Percentiles rank a stretch among this genome's conserved stretches.
Conservation (phyloP, 2,888 invertebrate species). For the Stenotaenia linearis region DNA sequence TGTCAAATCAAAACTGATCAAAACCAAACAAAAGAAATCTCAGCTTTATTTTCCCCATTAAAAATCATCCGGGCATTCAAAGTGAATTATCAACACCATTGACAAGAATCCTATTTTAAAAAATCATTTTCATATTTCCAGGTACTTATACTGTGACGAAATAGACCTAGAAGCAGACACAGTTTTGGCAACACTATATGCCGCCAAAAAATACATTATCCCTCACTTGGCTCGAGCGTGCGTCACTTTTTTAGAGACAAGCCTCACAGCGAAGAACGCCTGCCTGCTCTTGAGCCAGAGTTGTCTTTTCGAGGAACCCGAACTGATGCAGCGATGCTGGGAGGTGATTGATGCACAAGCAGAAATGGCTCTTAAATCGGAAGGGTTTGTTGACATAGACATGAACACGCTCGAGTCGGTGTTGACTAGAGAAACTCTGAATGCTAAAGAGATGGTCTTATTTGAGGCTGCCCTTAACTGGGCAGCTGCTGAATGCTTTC, state of each 20-base stretch:
- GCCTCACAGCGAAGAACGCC: constrained; percentile 91
- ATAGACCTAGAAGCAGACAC: constrained; percentile 91
- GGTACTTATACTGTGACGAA: constrained; percentile 96
- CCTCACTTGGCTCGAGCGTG: constrained; percentile 89
- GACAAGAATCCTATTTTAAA: no score
- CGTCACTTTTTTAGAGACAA: constrained; percentile 90
- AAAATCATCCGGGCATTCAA: no score
- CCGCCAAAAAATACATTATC: constrained; percentile 94
- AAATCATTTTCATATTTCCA: constrained; percentile 49
- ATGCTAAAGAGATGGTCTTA: constrained; percentile 78
- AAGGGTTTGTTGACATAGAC: constrained; percentile 94
- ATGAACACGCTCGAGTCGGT: constrained; percentile 86
- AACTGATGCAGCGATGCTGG: constrained; percentile 94
- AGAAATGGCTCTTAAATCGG: constrained; percentile 90
- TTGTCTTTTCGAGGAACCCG: constrained; percentile 90
- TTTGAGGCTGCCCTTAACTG: constrained; percentile 86
- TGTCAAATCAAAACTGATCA: no score
- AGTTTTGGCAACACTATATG: constrained; percentile 87
- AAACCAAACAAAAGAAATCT: no score
- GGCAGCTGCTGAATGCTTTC: constrained; percentile 83
- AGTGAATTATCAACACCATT: no score
- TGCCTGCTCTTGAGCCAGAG: constrained; percentile 92
- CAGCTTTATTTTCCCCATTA: no score
- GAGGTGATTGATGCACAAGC: constrained; percentile 96
- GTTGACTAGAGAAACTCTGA: constrained; percentile 83